A percentile compares a stretch with the other conserved stretches of the same genome.
phyloP scores from a whole-genome alignment of 2,888 invertebrate species.

The Dione juno region DNA sequence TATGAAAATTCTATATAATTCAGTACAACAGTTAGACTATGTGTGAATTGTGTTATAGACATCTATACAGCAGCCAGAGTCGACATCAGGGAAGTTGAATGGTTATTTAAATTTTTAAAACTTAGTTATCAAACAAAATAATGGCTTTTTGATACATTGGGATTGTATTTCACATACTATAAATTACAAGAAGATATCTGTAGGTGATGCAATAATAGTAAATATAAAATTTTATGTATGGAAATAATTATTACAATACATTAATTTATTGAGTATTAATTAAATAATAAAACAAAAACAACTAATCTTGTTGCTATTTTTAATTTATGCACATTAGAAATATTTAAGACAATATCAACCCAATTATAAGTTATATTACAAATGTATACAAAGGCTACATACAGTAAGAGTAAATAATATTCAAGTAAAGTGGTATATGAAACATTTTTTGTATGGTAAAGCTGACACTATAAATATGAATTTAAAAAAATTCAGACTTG shows the following conservation, averaged over 20 bases:
- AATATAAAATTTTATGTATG: too few species aligned
- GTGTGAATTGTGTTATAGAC: neutral
- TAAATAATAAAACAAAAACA: neutral
- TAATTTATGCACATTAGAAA: too few species aligned
- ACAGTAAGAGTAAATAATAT: neutral
- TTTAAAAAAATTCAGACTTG: neutral
- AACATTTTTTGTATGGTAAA: neutral
- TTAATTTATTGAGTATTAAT: neutral
- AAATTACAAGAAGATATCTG: too few species aligned
- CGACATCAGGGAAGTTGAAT: neutral
- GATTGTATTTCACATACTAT: too few species aligned
- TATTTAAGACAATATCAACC: neutral
- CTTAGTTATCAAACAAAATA: too few species aligned
- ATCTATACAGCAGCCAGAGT: neutral
- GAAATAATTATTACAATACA: too few species aligned
- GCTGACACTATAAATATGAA: neutral
- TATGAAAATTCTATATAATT: conserved; percentile 65
- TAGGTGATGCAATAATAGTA: too few species aligned
- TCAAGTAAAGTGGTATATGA: neutral
- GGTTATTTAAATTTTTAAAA: too few species aligned
- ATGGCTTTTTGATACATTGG: too few species aligned
- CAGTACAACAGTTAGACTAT: conserved; percentile 52
- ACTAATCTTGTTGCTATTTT: too few species aligned
- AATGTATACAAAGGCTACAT: neutral
- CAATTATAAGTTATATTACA: neutral